Evolutionary conservation across 2,888 invertebrate genomes (phyloP), one percentile per base, ranked within the genome.

Genomic region (Acanthoscelides obtectus): DNA sequence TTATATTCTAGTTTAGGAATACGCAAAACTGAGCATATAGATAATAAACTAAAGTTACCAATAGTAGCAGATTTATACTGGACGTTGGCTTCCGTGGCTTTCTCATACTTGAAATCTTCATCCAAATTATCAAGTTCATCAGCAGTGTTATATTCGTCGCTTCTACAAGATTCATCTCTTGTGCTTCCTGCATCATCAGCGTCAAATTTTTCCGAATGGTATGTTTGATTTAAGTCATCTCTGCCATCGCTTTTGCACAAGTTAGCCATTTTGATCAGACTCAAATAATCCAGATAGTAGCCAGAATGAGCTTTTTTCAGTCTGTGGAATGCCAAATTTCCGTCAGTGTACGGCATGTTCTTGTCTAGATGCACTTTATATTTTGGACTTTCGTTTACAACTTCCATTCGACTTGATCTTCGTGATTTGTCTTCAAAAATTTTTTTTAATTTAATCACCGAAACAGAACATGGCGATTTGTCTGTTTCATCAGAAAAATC

Each of bases 341-440:
- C 69, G 19, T 70, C 71, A 0, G 71, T 72, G 4, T 72, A 72
- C 3, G 72, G 71, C 17, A 72, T 68, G 21, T 67, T 70, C 25
- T 25, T 6, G n/a, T 71, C 66, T 5, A 66, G 65, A 8, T 65
- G n/a, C 0, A 64, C 17, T 20, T 63, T 8, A 6, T 20, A 21
- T 17, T 21, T 63, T 22, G 45, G 69, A 25, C 21, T 67, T n/a
- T 71, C 69, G 19, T 72, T 20, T 17, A 73, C 66, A 21, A 72
- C 22, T 22, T 72, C 25, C 21, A 73, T 20, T 12, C 22, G 20
- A 17, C 64, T n/a, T 17, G 25, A 65, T 70, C 76, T 75, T 70
- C 73, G 70, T 0, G 68, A 72, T 25, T 71, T 77, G 5, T 66
- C 68, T 68, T 78, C 77, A 72, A 78, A 78, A 19, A 78, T 20